Evolutionary conservation across 1,140 invertebrate genomes (phyloP), one percentile per base, ranked within the genome.

Genomic region (Holotrichia oblita): DNA sequence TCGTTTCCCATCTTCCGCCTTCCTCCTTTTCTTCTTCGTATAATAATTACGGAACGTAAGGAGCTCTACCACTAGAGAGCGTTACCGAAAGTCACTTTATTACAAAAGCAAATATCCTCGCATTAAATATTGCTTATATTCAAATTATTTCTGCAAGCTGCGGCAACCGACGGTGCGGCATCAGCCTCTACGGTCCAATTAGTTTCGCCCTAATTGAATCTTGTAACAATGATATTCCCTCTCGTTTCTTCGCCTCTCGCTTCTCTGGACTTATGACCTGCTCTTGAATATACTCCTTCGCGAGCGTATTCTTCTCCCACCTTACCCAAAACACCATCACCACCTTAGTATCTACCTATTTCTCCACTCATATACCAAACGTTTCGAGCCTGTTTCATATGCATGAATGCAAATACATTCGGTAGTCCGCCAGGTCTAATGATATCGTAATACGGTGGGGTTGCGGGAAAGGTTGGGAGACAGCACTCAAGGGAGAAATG

Each of bases 121-220:
- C 81, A 83, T 85, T 85, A 84, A 85, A 84, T 84, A 84, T 81
- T 83, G 82, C 84, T 85, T 83, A 85, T 84, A 85, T 85, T 85
- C 83, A 84, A 85, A 84, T 84, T 85, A 85, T 84, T 83, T 83
- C 81, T 79, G 78, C 80, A 78, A 80, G 80, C 79, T 78, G 61
- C 61, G 48, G 48, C 48, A 55, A 55, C 27, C 27, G 27, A 4
- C 27, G 27, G 27, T 79, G 76, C 77, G 75, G 78, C 78, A 76
- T 74, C 79, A 77, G 80, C 77, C 81, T 77, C 80, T 78, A 77
- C 79, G 79, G 77, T 82, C 84, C 83, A 85, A 85, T 85, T 85
- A 85, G 81, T 81, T 78, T 80, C 79, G 73, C 75, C 77, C 79
- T 84, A 84, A 85, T 85, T 85, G 84, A 84, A 85, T 84, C 83